Conservation (phyloP, 1,140 invertebrate species). For the Pinna nobilis region DNA sequence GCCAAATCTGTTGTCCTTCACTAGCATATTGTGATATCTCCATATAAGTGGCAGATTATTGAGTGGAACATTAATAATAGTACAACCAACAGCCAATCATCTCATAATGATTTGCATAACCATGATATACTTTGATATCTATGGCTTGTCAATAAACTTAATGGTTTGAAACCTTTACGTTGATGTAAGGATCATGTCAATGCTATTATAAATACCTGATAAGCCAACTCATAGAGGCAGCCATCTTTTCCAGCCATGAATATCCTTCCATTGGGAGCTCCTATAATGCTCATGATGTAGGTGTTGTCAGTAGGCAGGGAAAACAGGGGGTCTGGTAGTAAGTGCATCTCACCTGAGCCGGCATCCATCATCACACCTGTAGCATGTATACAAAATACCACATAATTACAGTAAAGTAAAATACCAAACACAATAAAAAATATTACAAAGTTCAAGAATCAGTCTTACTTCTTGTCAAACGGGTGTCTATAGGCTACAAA, state of each 20-base stretch:
- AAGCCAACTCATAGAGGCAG: constrained; percentile 95
- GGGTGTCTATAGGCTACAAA: no score
- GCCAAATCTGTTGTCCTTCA: no score
- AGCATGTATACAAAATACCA: no score
- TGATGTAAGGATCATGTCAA: background rate
- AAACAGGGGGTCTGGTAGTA: constrained; percentile 95
- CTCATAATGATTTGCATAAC: no score
- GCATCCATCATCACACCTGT: constrained; percentile 15
- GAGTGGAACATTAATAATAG: background rate
- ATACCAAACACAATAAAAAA: no score
- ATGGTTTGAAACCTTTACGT: background rate
- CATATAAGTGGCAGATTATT: background rate
- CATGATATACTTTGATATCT: no score
- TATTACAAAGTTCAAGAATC: no score
- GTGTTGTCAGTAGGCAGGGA: constrained; percentile 93
- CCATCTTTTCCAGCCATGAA: constrained; percentile 97
- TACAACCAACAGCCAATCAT: no score
- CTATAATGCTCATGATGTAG: constrained; percentile 87
- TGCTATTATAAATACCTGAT: constrained; percentile 86
- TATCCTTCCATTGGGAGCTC: constrained; percentile 89
- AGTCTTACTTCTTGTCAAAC: no score
- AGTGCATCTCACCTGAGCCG: constrained; percentile 84
- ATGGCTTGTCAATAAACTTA: no score
- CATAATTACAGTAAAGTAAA: no score
- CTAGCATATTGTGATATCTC: no score